Percentiles rank a stretch among this genome's conserved stretches.
Conservation (phyloP, 2,113 vertebrate species). For the Smithornis capensis region DNA sequence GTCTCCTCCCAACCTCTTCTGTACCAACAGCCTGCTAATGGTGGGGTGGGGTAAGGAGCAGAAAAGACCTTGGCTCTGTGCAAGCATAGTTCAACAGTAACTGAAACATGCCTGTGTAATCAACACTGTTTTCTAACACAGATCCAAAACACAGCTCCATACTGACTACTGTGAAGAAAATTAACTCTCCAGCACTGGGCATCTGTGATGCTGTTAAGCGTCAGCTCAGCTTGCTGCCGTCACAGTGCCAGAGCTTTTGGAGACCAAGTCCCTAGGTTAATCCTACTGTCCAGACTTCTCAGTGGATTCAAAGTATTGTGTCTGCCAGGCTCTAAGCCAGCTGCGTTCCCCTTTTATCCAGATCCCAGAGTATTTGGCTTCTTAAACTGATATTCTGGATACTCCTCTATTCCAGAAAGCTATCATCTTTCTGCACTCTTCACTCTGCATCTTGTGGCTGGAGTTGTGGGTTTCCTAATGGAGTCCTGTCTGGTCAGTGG, state of each 20-base stretch:
- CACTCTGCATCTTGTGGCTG: neutral
- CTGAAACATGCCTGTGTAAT: neutral
- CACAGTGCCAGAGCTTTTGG: neutral
- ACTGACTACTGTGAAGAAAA: neutral
- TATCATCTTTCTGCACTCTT: neutral
- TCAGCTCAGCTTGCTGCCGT: neutral
- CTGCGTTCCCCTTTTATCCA: neutral
- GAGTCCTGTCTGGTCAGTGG: neutral
- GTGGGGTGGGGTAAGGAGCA: neutral
- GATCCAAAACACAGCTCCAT: neutral
- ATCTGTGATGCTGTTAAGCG: neutral
- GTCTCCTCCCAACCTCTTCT: neutral
- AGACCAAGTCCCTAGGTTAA: neutral
- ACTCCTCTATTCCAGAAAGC: neutral
- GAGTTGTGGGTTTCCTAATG: neutral
- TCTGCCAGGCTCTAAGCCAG: neutral
- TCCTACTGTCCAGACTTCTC: neutral
- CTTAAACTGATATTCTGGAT: neutral
- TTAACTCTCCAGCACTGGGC: neutral
- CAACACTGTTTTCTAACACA: neutral
- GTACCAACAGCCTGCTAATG: neutral
- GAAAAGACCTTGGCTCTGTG: neutral
- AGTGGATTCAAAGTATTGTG: neutral
- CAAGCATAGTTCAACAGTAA: neutral
- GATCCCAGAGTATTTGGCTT: neutral